Evolutionary conservation across 92 coral and sea anemone genomes (phyloP), one percentile per base, ranked within the genome.

Genomic region (Epizoanthus fatuus): DNA sequence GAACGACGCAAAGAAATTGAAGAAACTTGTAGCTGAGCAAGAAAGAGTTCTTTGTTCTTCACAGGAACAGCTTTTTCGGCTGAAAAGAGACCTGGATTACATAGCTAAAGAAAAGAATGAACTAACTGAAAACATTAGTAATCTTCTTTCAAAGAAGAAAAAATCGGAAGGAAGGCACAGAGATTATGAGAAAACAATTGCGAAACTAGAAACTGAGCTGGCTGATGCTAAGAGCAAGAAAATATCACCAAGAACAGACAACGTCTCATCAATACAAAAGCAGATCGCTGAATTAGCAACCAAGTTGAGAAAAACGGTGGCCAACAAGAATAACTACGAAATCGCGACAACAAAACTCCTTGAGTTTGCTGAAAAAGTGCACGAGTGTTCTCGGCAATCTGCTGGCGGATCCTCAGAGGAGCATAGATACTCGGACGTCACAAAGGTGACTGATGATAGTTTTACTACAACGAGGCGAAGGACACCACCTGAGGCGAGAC

Each of bases 341-440:
- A 66, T 4, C 2, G 72, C 72, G n/a, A 66, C 72, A 25, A 35
- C 38, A 13, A 66, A 37, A 12, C 72, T 66, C 19, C 47, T 66
- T 35, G 49, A 66, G n/a, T 66, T 66, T 12, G 72, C 72, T 3
- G 40, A 66, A 25, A 66, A 42, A 66, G 72, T 66, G 72, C 72
- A 66, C 72, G 16, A 66, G 12, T 16, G 38, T 37, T 35, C 47
- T 3, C 42, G 16, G 4, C 72, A 66, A 66, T 4, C 49, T 66
- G 0, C 44, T 12, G 9, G n/a, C 38, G 8, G 5, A 29, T 16
- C 72, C 47, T 35, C 10, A 10, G 53, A 49, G 53, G 53, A 49
- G 53, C 53, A 10, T 10, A 49, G 11, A 49, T 12, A 49, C 53
- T 49, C 53, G 53, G 53, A 12, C 9, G 2, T 49, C 12, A 49